These are phyloP conservation scores for Valencia hispanica DNA, from an alignment of 2,797 vertebrate genomes.

Conservation along the genomic window DNA sequence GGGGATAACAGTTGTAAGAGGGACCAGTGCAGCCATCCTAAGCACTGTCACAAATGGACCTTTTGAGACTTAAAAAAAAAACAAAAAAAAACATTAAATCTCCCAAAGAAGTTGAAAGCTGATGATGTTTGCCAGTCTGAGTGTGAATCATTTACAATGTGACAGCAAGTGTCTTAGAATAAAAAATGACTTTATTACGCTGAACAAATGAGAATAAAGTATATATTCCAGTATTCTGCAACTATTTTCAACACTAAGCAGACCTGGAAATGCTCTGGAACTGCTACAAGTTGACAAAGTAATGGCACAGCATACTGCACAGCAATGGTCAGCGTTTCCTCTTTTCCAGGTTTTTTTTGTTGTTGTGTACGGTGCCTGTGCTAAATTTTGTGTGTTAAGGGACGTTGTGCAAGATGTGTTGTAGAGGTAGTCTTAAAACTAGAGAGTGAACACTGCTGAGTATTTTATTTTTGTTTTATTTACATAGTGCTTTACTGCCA, in stretches of 20 bases:
- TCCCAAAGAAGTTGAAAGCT: constrained; percentile 72
- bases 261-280: constrained; percentile 55
- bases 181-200: constrained; percentile 53
- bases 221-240: constrained; percentile 62
- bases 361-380: constrained; percentile 73
- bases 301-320: constrained; percentile 72
- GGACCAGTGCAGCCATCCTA: constrained; percentile 67
- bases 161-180: constrained; percentile 64
- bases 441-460: constrained; percentile 78
- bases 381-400: constrained; percentile 78
- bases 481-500: constrained; percentile 65
- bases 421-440: constrained; percentile 78
- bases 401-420: constrained; percentile 80
- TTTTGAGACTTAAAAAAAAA: constrained; percentile 59
- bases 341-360: constrained; percentile 43
- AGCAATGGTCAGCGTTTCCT: constrained; percentile 66
- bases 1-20: constrained; percentile 39
- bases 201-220: constrained; percentile 52
- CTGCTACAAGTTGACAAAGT: constrained; percentile 68
- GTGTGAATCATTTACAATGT: constrained; percentile 42
- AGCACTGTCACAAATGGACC: constrained; percentile 45
- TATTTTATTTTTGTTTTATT: constrained; percentile 31
- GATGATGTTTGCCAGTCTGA: constrained; percentile 47
- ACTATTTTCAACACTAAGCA: constrained; percentile 55
- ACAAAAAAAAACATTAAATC: constrained; percentile 41